A percentile compares a stretch with the other conserved stretches of the same genome.
These are phyloP conservation scores for Physella acuta DNA, from an alignment of 1,140 invertebrate genomes.

Conservation along the genomic window DNA sequence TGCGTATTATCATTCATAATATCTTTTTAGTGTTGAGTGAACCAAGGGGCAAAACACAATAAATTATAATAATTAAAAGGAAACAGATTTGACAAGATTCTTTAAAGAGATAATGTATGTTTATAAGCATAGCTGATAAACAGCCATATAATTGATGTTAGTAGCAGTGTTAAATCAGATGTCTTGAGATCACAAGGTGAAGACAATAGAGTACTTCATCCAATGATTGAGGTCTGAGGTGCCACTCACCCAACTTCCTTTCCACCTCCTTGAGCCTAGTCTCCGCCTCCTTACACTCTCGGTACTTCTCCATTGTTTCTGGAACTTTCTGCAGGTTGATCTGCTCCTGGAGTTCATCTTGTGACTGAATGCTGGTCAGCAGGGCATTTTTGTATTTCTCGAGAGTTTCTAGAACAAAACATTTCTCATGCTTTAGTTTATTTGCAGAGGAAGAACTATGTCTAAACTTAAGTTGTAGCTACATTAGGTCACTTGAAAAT, in stretches of 20 bases:
- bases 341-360: slow-evolving; percentile 54
- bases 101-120: no score
- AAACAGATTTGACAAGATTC: no score
- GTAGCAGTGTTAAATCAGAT: background rate
- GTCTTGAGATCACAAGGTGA: background rate
- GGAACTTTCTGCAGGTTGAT: slow-evolving; percentile 42
- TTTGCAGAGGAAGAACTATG: no score
- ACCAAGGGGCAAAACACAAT: no score
- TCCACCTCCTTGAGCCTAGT: slow-evolving; percentile 48
- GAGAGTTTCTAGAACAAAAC: slow-evolving; percentile 49
- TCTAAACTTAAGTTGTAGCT: no score
- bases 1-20: no score
- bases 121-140: background rate
- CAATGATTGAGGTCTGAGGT: no score
- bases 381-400: slow-evolving; percentile 47
- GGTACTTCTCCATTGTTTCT: slow-evolving; percentile 56
- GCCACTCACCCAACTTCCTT: slow-evolving; percentile 42
- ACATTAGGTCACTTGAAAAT: no score
- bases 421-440: no score
- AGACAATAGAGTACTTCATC: background rate
- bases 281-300: slow-evolving; percentile 55
- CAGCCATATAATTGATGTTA: background rate
- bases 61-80: no score
- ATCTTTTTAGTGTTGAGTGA: no score
- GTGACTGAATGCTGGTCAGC: slow-evolving; percentile 38